A percentile compares a stretch with the other conserved stretches of the same genome.
phyloP scores from a whole-genome alignment of 2,113 vertebrate genomes.

The Callochromis pleurospilus region DNA sequence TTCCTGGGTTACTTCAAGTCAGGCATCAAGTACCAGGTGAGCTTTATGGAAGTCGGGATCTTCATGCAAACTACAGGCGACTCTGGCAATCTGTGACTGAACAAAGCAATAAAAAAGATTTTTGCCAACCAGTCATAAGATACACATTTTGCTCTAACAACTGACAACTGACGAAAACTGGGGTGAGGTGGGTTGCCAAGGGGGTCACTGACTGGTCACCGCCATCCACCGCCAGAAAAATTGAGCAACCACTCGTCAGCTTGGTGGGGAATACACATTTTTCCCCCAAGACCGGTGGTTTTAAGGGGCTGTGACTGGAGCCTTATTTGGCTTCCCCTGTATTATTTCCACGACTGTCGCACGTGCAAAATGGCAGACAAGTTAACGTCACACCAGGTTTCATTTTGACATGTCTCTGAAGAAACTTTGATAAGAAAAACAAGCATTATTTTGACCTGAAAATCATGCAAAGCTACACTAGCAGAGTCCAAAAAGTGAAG shows the following conservation, averaged over 20 bases:
- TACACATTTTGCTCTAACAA: background rate
- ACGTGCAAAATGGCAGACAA: background rate
- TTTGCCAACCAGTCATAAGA: background rate
- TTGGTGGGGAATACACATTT: background rate
- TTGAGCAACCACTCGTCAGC: background rate
- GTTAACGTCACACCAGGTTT: background rate
- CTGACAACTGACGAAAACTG: background rate
- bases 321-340: background rate
- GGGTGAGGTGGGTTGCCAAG: background rate
- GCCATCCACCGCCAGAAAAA: background rate
- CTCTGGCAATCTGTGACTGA: background rate
- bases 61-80: background rate
- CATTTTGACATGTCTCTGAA: background rate
- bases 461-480: background rate
- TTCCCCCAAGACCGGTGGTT: accelerated
- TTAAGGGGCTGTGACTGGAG: background rate
- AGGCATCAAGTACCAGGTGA: constrained; percentile 90
- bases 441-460: background rate
- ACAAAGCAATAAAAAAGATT: background rate
- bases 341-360: background rate
- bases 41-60: background rate
- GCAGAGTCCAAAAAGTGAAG: background rate
- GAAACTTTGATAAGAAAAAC: background rate
- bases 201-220: background rate
- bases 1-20: constrained; percentile 92